Base-by-base conservation (phyloP, 1,140 invertebrate genomes). In the Polyergus mexicanus region DNA sequence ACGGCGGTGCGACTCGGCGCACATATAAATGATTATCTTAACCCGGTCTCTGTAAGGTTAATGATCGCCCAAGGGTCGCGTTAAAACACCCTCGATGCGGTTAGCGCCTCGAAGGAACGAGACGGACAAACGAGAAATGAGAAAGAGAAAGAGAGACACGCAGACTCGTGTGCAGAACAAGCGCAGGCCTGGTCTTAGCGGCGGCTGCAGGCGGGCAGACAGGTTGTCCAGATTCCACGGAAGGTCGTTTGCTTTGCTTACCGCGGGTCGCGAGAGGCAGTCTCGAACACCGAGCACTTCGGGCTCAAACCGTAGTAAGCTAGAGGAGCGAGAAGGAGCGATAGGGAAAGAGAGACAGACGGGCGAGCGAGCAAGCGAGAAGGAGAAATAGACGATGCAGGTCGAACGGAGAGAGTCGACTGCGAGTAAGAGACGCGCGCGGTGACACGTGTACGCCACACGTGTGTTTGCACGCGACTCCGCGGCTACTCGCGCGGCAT, bases 241-340 rank as follows among this genome's bases (percentile, higher is more conserved):
- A 95, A 95, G 95, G 95, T 95, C 95, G 95, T 95, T 95, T 94
- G 95, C 94, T 95, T 95, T 94, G 94, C 94, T 94, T 94, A 94
- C 92, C 92, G 93, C 94, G 94, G 93, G 93, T 94, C 93, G 92
- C 90, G 93, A 90, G 89, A 88, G 88, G 86, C 89, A 91, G 91
- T 91, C 92, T 92, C 88, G 91, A 91, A 94, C 91, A 85, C 91
- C 91, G 87, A 88, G 87, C 91, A 93, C 91, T 92, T 92, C 87
- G 90, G 88, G 87, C 90, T 69, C 75, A 78, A 77, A 44, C 86
- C 77, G 69, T 72, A 72, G 89, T 89, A 86, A 51, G 88, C 87
- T 86, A 88, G 85, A 88, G 85, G 38, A 76, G 76, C 74, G 77
- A 68, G 58, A 60, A 75, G 76, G 66, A 80, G 25, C 44, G 16